These are phyloP conservation scores for Phaenicophaeus curvirostris DNA, from an alignment of 2,797 vertebrate species.

Conservation along the genomic window DNA sequence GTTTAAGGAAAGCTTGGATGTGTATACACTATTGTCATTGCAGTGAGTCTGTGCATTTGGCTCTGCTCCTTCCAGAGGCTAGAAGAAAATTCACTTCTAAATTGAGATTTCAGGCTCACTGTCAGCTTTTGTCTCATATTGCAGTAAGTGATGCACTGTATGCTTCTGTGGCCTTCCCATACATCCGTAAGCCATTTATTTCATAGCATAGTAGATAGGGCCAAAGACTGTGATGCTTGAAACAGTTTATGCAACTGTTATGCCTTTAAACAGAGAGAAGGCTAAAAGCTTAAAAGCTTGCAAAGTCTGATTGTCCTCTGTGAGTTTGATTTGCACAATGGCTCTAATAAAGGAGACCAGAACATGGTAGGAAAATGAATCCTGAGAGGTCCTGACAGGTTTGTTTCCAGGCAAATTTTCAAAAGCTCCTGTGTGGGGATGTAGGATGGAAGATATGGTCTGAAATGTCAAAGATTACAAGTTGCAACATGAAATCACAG, in stretches of 20 bases:
- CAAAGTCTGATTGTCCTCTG: background rate
- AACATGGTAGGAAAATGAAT: background rate
- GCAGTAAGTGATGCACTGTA: background rate
- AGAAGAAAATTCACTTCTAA: background rate
- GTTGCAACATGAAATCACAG: background rate
- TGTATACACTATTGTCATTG: background rate
- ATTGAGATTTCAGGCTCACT: background rate
- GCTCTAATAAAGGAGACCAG: background rate
- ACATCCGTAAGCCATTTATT: background rate
- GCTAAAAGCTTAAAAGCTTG: background rate
- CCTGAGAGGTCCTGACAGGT: background rate
- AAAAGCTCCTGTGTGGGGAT: background rate
- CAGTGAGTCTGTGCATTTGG: background rate
- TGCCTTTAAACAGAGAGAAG: background rate
- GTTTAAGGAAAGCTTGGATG: background rate
- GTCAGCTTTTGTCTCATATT: background rate
- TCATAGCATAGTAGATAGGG: background rate
- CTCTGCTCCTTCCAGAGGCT: background rate
- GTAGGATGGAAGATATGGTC: background rate
- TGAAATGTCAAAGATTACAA: background rate
- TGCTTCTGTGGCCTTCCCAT: background rate
- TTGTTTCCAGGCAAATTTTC: conserved; percentile 11
- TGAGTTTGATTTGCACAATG: background rate
- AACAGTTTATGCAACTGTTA: background rate
- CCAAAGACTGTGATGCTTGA: background rate